Evolutionary conservation across 2,113 vertebrate genomes (phyloP), one percentile per base, ranked within the genome.

Genomic region (Oreotrochilus melanogaster): DNA sequence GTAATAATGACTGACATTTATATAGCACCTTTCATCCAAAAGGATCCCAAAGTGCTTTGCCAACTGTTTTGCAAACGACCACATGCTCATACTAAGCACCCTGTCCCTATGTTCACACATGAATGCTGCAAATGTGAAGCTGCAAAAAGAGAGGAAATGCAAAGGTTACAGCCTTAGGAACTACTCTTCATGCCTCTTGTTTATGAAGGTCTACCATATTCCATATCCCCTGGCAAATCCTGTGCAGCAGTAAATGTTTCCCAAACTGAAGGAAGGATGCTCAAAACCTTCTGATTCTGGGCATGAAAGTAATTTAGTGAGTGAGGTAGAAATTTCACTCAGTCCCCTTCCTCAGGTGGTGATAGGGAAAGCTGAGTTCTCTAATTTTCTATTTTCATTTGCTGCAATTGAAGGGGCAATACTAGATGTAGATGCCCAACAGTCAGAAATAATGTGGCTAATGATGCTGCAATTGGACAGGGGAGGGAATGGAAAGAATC

Each of bases 1-100:
- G 66, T 82, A 96, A 97, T 92, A 95, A 96, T 85, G 84, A 93
- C 89, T 94, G 94, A 95, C 94, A 91, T 56, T 92, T 89, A 78
- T 50, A 79, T 47, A 92, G 70, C 54, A 84, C 58, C 76, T 89
- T 95, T 96, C 74, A 94, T 85, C 19, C 81, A 93, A 62, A 95
- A 95, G 50, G 62, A 92, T 93, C 74, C 47, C 89, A 79, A 89
- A 92, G 78, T 73, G 62, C 62, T 89, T 92, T 91, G 87, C 80
- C 93, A 89, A 92, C 83, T 85, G 80, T 93, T 89, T 91, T 89
- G 47, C 61, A 91, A 95, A 91, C 5, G 31, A 91, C 71, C 0
- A 1, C 78, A 79, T 39, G 37, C 81, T 22, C 66, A 51, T 86
- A 62, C 75, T 88, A 95, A 95, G 66, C 45, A 89, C 22, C 6